A percentile compares a stretch with the other conserved stretches of the same genome.
Evolutionary conservation across 2,797 vertebrate genomes (phyloP).

Genomic region (Alcedo atthis): DNA sequence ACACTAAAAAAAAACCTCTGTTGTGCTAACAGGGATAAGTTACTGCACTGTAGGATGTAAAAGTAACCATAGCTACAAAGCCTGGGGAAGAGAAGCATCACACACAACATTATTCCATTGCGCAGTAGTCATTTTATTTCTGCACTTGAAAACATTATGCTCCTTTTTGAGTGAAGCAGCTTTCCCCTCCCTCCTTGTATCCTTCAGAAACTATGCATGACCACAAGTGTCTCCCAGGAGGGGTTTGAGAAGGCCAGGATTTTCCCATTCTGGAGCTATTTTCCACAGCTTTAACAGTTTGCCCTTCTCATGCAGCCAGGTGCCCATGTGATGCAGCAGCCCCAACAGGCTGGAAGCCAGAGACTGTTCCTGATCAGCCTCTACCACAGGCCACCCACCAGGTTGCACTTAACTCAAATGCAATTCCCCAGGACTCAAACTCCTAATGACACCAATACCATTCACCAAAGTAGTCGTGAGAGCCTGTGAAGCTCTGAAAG

Average conservation of each 20-base stretch:
- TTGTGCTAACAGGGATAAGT: neutral
- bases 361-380: neutral
- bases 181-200: neutral
- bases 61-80: neutral
- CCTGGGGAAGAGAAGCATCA: neutral
- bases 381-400: neutral
- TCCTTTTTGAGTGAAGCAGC: neutral
- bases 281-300: neutral
- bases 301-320: neutral
- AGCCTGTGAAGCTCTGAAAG: neutral
- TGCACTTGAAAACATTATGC: neutral
- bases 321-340: neutral
- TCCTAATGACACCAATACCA: neutral
- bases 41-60: neutral
- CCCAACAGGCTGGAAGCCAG: neutral
- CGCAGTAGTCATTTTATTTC: neutral
- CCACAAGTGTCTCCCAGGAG: neutral
- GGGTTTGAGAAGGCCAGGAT: neutral
- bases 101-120: neutral
- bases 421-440: neutral
- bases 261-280: neutral
- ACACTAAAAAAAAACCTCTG: neutral
- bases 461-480: neutral
- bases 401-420: neutral
- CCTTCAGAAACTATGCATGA: neutral